These are phyloP conservation scores for Diaprepes abbreviatus DNA, from an alignment of 2,888 invertebrate genomes.

Conservation along the genomic window DNA sequence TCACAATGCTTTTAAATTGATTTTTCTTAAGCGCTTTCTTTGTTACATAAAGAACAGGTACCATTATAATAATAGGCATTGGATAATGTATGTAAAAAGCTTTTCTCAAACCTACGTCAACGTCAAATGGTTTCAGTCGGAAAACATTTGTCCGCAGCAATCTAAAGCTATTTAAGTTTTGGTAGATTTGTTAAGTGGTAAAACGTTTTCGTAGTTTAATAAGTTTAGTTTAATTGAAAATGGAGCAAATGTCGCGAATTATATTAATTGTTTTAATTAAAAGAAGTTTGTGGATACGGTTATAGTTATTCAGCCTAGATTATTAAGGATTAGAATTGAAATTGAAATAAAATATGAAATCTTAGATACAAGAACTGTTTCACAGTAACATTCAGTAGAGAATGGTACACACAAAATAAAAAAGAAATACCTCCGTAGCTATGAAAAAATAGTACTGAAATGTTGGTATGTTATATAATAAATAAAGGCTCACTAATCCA, in stretches of 20 bases:
- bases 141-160: background rate
- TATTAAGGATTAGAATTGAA: no score
- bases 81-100: background rate
- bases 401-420: no score
- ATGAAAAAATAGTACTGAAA: no score
- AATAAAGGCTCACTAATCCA: no score
- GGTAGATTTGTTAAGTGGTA: background rate
- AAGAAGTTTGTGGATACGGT: no score
- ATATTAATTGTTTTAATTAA: background rate
- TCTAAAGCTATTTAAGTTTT: background rate
- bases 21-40: conserved; percentile 5
- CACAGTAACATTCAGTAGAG: no score
- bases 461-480: no score
- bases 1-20: conserved; percentile 6
- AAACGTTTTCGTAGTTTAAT: background rate
- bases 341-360: no score
- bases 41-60: background rate
- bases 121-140: background rate
- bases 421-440: no score
- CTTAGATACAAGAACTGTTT: no score
- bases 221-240: background rate
- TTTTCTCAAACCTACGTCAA: conserved; percentile 3
- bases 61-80: background rate
- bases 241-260: background rate
- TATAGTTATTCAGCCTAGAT: no score